These are phyloP conservation scores for Furnarius figulus DNA, from an alignment of 2,113 vertebrate species.

Conservation along the genomic window DNA sequence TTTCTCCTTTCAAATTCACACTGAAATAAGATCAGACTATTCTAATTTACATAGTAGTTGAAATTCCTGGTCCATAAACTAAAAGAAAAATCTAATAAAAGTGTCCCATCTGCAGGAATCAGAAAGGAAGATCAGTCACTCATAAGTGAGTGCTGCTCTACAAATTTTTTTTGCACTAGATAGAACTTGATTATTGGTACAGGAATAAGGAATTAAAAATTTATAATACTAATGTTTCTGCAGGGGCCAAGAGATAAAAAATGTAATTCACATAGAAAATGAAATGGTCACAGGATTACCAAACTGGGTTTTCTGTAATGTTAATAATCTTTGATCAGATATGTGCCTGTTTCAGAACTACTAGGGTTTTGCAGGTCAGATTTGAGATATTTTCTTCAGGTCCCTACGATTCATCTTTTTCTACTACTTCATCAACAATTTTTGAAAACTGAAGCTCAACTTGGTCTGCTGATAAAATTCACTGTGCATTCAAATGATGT, in stretches of 20 bases:
- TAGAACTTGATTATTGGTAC: background rate
- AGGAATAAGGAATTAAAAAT: background rate
- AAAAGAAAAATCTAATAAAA: background rate
- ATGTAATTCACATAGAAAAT: background rate
- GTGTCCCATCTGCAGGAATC: background rate
- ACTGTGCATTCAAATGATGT: background rate
- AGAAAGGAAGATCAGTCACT: background rate
- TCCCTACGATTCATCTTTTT: background rate
- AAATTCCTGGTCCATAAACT: background rate
- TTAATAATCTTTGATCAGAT: background rate
- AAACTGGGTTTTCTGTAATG: background rate
- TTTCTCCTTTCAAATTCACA: conserved; percentile 90
- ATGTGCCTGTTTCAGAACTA: background rate
- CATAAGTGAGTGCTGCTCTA: background rate
- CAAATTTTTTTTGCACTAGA: background rate
- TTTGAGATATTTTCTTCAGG: background rate
- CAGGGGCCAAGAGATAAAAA: background rate
- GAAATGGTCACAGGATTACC: background rate
- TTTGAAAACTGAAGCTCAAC: background rate
- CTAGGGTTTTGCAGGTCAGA: background rate
- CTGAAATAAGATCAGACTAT: conserved; percentile 69
- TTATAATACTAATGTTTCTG: background rate
- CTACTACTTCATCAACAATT: background rate
- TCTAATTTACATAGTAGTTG: background rate
- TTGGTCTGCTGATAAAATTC: background rate